These are phyloP conservation scores for Tragopan temminckii DNA, from an alignment of 2,797 vertebrate species.

Conservation along the genomic window DNA sequence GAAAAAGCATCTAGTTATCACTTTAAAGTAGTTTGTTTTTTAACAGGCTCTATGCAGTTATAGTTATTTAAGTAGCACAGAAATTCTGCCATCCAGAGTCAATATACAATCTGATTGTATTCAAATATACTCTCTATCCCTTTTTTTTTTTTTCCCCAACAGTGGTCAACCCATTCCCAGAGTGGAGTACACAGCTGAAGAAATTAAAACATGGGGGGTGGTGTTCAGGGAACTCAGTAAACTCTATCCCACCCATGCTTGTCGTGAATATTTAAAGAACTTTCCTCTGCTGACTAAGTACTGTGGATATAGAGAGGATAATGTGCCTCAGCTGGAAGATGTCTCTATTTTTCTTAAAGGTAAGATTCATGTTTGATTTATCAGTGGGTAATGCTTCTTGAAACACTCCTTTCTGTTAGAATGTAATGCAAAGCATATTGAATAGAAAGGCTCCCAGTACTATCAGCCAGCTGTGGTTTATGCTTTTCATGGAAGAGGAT, in stretches of 20 bases:
- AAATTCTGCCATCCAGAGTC: background rate
- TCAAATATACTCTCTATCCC: background rate
- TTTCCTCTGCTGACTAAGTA: conserved; percentile 92
- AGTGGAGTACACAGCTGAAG: conserved; percentile 92
- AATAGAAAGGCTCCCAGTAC: background rate
- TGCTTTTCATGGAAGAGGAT: background rate
- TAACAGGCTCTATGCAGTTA: background rate
- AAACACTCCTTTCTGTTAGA: background rate
- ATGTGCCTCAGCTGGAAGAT: conserved; percentile 95
- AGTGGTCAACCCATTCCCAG: conserved; percentile 94
- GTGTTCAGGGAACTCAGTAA: conserved; percentile 94
- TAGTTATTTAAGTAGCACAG: background rate
- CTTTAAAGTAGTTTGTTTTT: background rate
- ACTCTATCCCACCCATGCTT: conserved; percentile 96
- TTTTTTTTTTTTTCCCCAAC: background rate
- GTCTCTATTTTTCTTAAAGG: conserved; percentile 94
- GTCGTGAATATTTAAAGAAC: conserved; percentile 94
- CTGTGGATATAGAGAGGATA: conserved; percentile 95
- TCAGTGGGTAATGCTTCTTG: background rate
- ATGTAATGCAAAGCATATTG: background rate
- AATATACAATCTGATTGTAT: background rate
- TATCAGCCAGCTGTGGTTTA: background rate
- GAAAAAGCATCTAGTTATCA: background rate
- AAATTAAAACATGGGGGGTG: conserved; percentile 93
- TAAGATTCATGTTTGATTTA: conserved; percentile 54